Conservation (phyloP, 2,797 vertebrate species). For the Amblyraja radiata region DNA sequence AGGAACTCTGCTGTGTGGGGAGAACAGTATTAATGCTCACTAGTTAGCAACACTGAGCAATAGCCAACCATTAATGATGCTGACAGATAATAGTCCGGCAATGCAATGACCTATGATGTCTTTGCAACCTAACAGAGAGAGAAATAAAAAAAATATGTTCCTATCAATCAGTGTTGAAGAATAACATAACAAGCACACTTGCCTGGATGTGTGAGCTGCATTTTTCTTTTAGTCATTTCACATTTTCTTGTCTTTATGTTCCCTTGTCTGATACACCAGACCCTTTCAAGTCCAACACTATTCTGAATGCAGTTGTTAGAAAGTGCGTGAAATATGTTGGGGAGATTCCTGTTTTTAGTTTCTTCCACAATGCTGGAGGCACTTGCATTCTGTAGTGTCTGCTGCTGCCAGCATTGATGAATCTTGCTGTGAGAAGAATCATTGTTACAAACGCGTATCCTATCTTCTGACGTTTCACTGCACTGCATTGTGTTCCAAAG, state of each 20-base stretch:
- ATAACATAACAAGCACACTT: background rate
- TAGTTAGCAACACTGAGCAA: background rate
- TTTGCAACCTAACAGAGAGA: background rate
- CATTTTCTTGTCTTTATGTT: background rate
- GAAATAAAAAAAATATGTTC: background rate
- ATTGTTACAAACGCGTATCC: background rate
- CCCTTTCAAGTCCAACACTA: background rate
- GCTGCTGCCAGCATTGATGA: background rate
- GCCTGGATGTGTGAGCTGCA: background rate
- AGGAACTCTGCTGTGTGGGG: background rate
- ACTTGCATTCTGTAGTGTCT: background rate
- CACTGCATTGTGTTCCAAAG: background rate
- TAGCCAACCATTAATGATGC: constrained; percentile 6
- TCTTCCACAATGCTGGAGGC: background rate
- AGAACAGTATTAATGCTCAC: background rate
- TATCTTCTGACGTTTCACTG: background rate
- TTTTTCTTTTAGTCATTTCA: background rate
- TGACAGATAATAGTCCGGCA: background rate
- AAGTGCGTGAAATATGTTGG: background rate
- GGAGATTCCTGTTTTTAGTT: background rate
- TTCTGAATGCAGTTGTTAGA: background rate
- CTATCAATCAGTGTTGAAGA: background rate
- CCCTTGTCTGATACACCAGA: background rate
- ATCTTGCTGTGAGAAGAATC: background rate
- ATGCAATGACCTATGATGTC: background rate